A percentile compares a stretch with the other conserved stretches of the same genome.
Conservation (phyloP, 2,888 invertebrate genomes). For the Noctua fimbriata region DNA sequence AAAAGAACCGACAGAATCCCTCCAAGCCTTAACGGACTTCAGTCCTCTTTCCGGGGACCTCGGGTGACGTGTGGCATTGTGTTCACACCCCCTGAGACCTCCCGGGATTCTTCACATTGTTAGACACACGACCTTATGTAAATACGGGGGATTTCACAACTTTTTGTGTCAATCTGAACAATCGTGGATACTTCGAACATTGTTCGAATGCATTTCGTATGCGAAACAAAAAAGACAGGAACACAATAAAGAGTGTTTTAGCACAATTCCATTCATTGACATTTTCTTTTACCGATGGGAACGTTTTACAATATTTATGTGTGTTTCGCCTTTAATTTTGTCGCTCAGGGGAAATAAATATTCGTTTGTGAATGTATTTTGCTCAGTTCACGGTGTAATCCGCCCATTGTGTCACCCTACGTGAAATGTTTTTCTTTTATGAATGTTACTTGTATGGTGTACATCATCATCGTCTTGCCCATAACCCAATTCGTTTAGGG, state of each 20-base stretch:
- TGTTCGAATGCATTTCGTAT: conserved; percentile 54
- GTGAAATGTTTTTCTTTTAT: no score
- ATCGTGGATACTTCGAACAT: conserved; percentile 42
- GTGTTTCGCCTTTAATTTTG: not conserved
- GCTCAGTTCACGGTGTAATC: not conserved
- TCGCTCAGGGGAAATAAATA: not conserved
- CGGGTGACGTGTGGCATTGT: conserved; percentile 40
- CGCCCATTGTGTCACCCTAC: no score
- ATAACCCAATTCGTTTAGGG: no score
- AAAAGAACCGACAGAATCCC: not conserved
- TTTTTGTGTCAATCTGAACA: conserved; percentile 54
- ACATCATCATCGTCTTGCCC: no score
- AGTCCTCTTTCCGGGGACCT: conserved; percentile 22
- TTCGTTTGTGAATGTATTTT: not conserved
- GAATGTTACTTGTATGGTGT: no score
- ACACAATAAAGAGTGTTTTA: conserved; percentile 44
- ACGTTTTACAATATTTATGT: conserved; percentile 19
- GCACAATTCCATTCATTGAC: conserved; percentile 27
- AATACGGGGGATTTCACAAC: conserved; percentile 48
- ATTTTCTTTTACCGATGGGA: conserved; percentile 23
- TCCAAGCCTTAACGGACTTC: conserved; percentile 23
- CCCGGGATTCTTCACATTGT: conserved; percentile 44
- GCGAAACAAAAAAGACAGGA: conserved; percentile 26
- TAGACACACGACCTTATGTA: conserved; percentile 57
- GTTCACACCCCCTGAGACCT: conserved; percentile 5